Percentiles rank a stretch among this genome's conserved stretches.
These are phyloP conservation scores for Girardinichthys multiradiatus DNA, from an alignment of 2,113 vertebrate species.

Conservation along the genomic window DNA sequence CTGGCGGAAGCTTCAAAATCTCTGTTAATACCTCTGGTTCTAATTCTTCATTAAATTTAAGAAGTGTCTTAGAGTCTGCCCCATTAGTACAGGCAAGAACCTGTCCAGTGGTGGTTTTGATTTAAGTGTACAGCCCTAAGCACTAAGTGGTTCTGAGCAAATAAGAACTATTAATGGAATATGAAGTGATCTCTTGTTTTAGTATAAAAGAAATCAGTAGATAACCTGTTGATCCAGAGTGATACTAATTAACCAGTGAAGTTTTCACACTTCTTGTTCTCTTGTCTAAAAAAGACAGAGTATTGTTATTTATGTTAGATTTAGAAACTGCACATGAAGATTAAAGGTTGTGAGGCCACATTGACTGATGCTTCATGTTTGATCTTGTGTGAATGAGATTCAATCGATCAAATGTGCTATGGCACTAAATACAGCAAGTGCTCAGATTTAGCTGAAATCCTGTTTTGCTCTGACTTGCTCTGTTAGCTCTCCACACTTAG, in stretches of 20 bases:
- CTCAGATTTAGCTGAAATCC: constrained; percentile 7
- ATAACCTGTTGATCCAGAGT: not conserved
- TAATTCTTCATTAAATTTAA: not conserved
- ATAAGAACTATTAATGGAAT: not conserved
- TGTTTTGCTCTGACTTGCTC: constrained; percentile 32
- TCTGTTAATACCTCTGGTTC: not conserved
- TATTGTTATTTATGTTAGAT: not conserved
- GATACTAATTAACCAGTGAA: too few relatives aligned
- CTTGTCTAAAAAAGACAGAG: not conserved
- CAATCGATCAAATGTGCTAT: not conserved
- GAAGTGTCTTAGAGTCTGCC: not conserved
- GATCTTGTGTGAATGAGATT: constrained; percentile 31
- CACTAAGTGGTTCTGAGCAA: not conserved
- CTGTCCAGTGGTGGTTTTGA: not conserved
- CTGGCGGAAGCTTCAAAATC: not conserved
- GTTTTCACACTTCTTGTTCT: too few relatives aligned
- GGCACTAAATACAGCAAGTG: not conserved
- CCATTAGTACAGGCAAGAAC: not conserved
- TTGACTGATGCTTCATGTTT: constrained; percentile 6
- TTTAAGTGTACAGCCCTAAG: not conserved
- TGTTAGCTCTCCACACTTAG: not conserved
- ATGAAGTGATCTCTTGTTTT: not conserved
- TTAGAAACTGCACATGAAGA: constrained; percentile 1
- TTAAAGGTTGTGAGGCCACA: not conserved
- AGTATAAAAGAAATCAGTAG: not conserved